A percentile compares a stretch with the other conserved stretches of the same genome.
Conservation (phyloP, 2,797 vertebrate genomes). For the Cottoperca gobio region DNA sequence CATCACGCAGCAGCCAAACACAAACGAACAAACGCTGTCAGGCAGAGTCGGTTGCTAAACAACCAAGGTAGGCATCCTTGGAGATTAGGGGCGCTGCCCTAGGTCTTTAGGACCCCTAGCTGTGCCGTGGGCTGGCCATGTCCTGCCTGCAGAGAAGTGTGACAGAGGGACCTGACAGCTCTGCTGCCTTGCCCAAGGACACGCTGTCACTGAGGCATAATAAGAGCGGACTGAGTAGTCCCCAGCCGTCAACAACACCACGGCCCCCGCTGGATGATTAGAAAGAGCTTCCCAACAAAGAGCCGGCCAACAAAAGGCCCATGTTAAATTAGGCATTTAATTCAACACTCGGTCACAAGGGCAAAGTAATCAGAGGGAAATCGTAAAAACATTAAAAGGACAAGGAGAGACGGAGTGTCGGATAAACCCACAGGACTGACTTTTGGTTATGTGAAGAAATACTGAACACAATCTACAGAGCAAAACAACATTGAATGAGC, state of each 20-base stretch:
- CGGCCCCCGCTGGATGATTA: constrained; percentile 76
- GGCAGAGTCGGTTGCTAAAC: constrained; percentile 81
- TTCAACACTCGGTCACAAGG: constrained; percentile 83
- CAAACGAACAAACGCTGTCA: constrained; percentile 73
- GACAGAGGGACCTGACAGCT: constrained; percentile 86
- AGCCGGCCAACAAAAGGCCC: constrained; percentile 77
- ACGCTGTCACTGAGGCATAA: constrained; percentile 81
- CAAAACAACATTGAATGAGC: background rate
- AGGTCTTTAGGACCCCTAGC: constrained; percentile 82
- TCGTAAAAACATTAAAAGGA: constrained; percentile 66
- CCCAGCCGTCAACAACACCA: constrained; percentile 71
- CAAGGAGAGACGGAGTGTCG: constrained; percentile 35
- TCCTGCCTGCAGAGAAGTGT: constrained; percentile 84
- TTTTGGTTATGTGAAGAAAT: constrained; percentile 10
- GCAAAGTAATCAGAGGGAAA: constrained; percentile 80
- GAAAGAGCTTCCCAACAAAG: constrained; percentile 79
- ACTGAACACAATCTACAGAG: background rate
- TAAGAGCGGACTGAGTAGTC: constrained; percentile 72
- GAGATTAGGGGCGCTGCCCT: constrained; percentile 64
- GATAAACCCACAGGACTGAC: constrained; percentile 35
- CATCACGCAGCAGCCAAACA: constrained; percentile 72
- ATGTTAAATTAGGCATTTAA: constrained; percentile 88
- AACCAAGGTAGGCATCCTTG: constrained; percentile 82
- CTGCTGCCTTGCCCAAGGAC: constrained; percentile 83
- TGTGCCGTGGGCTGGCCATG: constrained; percentile 78